Base-by-base conservation (phyloP, 2,888 invertebrate genomes). In the Labia minor region DNA sequence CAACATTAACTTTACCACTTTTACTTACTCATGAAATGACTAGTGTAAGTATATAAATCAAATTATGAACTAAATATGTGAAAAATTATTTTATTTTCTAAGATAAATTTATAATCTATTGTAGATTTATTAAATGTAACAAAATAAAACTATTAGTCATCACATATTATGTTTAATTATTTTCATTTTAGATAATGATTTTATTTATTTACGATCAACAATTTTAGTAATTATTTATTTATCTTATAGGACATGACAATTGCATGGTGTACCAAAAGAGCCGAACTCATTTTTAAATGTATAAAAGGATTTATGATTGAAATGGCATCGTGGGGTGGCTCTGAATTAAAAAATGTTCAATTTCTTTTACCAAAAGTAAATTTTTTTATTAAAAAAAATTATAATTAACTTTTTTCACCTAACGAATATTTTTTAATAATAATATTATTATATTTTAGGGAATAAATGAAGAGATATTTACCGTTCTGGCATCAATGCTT, bases 281-380 rank as follows among this genome's bases (percentile, higher is more conserved):
- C 98, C 0, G 99, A 99, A 80, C 81, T 99, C 70, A 91, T 99
- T 68, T 94, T 97, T 75, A 99, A 99, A 80, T 99, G 99, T 80
- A 92, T 96, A 66, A 99, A 99, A 81, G 99, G 99, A 1, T 99
- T 98, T 79, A 92, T 99, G 92, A 95, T 99, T 78, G 99, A 99
- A 82, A 93, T 95, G 83, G 90, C 92, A 8, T 91, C 94, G 0
- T 90, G 94, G 87, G 93, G 93, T 69, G 93, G 93, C 33, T 89
- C 91, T 0, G 92, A 91, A 78, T 81, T 93, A 70, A 90, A 91
- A 79, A 96, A 90, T 76, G 82, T 95, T 21, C 89, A 90, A 76
- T 91, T 92, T 76, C 80, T 94, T 68, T 85, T 94, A 65, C 95
- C 95, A 1, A 85, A 87, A 79, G 88, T 87, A 78, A 74, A 68